A percentile compares a stretch with the other conserved stretches of the same genome.
phyloP scores from a whole-genome alignment of 2,888 invertebrate genomes.

The Callyntrura guangdongensis region DNA sequence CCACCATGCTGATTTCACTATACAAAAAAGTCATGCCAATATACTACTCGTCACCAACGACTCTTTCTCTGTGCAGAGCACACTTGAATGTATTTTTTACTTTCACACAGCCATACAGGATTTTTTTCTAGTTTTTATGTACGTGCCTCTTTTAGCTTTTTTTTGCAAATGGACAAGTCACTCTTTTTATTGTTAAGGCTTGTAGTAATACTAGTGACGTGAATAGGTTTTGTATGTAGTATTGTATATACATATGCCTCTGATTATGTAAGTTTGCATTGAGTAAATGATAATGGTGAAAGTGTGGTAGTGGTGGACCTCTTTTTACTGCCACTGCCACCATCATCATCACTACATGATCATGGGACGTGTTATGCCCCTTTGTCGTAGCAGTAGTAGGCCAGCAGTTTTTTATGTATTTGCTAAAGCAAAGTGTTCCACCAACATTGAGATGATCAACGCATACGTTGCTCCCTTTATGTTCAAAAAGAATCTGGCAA shows the following conservation, averaged over 20 bases:
- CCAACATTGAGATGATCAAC: background rate
- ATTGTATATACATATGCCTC: background rate
- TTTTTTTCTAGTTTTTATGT: constrained; percentile 27
- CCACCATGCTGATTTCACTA: constrained; percentile 20
- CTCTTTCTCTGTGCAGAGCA: background rate
- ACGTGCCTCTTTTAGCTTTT: constrained; percentile 43
- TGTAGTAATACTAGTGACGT: background rate
- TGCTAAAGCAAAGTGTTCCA: constrained; percentile 35
- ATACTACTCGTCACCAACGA: background rate
- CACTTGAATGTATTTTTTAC: background rate
- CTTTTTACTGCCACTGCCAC: constrained; percentile 47
- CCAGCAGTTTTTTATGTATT: constrained; percentile 52
- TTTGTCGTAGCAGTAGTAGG: constrained; percentile 31
- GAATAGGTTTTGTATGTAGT: background rate
- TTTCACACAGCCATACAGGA: background rate
- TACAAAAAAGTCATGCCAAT: constrained; percentile 36
- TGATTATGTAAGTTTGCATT: background rate
- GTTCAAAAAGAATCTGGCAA: constrained; percentile 14
- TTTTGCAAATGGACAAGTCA: constrained; percentile 46
- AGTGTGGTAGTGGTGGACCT: constrained; percentile 19
- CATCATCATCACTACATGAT: constrained; percentile 25
- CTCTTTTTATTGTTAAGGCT: constrained; percentile 55
- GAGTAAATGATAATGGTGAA: background rate
- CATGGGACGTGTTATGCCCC: constrained; percentile 6
- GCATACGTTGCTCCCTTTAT: constrained; percentile 30